Evolutionary conservation across 2,113 vertebrate species (phyloP), one percentile per base, ranked within the genome.

Genomic region (Salvelinus sp.): DNA sequence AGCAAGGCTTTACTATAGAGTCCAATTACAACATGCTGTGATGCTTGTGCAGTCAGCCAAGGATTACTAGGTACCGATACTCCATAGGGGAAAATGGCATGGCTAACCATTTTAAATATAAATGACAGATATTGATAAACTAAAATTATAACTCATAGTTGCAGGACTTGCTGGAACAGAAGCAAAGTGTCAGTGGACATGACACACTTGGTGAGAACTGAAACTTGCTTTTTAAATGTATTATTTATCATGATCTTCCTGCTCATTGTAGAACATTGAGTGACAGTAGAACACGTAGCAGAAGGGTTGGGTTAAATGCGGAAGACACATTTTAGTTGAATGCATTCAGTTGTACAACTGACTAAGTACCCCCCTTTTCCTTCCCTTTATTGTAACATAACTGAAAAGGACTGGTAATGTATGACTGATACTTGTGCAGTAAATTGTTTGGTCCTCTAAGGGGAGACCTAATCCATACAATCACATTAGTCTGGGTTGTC

Each of bases 161-260:
- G 50, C 70, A 89, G 85, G 79, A 89, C 74, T 88, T 85, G 75
- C 76, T 85, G 75, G 69, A 83, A 79, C 88, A 85, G 14, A 60
- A 70, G 60, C 79, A 74, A 63, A 33, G 3, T 2, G 18, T 72
- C 44, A 62, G 68, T 75, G 79, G 84, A 28, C 75, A 80, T 73
- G 80, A 86, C 76, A 90, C 81, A 25, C 75, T 89, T 76, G 72
- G 85, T 90, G 81, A 78, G 83, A 71, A 28, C 30, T 47, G n/a
- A 64, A 50, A 54, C 20, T n/a, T 22, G 23, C n/a, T 22, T 27
- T 23, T 27, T 22, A 12, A 68, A 22, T 7, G 1, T 66, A 33
- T 28, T 54, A 3, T 54, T 16, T 4, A 54, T 18, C 16, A 54
- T 18, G 16, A 54, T 54, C 14, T 63, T 63, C 23, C 18, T 44